These are phyloP conservation scores for Intellagama lesueurii DNA, from an alignment of 2,797 vertebrate genomes.

Conservation along the genomic window DNA sequence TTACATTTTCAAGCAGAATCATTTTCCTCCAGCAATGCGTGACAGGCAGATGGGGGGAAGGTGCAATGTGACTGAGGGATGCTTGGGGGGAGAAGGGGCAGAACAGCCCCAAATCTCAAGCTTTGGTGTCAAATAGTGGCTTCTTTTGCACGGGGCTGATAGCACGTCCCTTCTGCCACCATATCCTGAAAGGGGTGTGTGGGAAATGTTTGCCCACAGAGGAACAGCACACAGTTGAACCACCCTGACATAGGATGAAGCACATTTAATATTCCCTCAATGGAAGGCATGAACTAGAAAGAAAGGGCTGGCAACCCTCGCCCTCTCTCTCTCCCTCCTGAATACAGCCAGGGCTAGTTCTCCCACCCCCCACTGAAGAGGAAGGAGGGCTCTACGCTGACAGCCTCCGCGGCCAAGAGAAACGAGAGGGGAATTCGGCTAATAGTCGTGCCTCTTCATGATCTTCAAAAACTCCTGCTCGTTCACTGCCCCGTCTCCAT, in stretches of 20 bases:
- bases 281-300: background rate
- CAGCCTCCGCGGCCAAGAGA: background rate
- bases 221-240: no score
- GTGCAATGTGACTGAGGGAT: no score
- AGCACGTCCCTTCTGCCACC: background rate
- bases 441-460: slow-evolving; percentile 89
- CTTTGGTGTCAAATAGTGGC: no score
- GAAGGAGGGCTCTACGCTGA: background rate
- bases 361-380: background rate
- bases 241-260: background rate
- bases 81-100: no score
- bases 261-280: background rate
- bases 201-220: no score
- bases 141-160: no score
- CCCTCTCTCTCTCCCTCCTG: background rate
- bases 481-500: slow-evolving; percentile 91
- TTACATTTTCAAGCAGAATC: background rate
- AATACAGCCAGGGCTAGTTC: rapidly evolving
- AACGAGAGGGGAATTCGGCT: slow-evolving; percentile 66
- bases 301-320: background rate
- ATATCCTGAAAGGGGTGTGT: background rate
- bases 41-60: background rate
- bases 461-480: slow-evolving; percentile 91
- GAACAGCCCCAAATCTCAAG: no score
- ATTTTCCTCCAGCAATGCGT: background rate